Conservation (phyloP, 2,113 vertebrate genomes). For the Phoenicopterus ruber region DNA sequence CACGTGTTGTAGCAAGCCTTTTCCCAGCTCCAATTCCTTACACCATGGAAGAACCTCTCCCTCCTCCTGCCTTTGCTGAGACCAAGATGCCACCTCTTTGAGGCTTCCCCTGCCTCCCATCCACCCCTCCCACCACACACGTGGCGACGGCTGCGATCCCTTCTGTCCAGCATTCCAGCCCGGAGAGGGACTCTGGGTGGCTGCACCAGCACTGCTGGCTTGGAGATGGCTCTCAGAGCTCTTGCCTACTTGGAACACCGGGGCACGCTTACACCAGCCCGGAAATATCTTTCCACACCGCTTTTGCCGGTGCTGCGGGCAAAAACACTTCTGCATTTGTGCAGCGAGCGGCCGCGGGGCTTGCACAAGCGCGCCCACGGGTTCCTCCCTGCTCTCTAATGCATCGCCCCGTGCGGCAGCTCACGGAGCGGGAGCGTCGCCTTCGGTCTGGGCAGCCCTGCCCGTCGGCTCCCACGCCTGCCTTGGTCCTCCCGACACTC, state of each 20-base stretch:
- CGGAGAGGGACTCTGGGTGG: background rate
- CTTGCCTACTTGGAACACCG: accelerated
- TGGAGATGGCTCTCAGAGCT: background rate
- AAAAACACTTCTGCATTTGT: background rate
- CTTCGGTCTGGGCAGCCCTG: background rate
- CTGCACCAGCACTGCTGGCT: background rate
- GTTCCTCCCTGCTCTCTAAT: background rate
- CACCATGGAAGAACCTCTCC: accelerated
- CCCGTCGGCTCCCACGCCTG: background rate
- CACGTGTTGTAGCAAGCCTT: accelerated
- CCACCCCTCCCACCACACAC: background rate
- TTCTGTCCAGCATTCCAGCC: accelerated
- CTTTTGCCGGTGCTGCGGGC: background rate
- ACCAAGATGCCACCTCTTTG: accelerated
- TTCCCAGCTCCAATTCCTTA: accelerated
- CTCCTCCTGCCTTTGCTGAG: background rate
- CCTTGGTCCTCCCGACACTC: background rate
- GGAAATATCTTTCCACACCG: background rate
- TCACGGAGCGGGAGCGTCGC: background rate
- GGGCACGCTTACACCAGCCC: background rate
- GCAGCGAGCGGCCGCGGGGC: background rate
- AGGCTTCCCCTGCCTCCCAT: background rate
- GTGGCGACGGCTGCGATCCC: background rate
- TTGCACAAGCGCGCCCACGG: accelerated
- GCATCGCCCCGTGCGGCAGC: accelerated